Conservation (phyloP, 2,797 vertebrate genomes). For the Odontamblyopus lacepedii region DNA sequence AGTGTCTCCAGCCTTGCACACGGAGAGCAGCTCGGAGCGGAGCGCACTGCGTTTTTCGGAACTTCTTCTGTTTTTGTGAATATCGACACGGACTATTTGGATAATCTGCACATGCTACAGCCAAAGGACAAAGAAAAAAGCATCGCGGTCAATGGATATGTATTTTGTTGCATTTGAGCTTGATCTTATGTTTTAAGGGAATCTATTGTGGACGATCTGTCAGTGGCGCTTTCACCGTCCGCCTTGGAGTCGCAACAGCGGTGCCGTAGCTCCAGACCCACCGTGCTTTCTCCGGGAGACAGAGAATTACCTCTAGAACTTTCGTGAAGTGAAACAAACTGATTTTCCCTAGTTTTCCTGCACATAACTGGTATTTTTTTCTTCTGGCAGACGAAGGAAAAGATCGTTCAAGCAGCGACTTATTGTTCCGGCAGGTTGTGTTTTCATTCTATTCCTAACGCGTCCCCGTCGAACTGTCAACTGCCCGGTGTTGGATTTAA, state of each 20-base stretch:
- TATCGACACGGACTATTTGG: constrained; percentile 66
- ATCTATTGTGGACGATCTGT: constrained; percentile 81
- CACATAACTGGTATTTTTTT: constrained; percentile 50
- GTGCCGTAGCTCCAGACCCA: constrained; percentile 52
- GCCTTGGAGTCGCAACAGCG: constrained; percentile 69
- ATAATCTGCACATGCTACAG: constrained; percentile 55
- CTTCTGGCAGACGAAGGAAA: constrained; percentile 45
- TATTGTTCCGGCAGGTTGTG: constrained; percentile 69
- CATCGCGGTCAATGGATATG: constrained; percentile 63
- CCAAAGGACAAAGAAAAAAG: constrained; percentile 16
- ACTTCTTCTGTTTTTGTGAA: constrained; percentile 47
- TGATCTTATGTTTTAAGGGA: constrained; percentile 64
- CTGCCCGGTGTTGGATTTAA: constrained; percentile 68
- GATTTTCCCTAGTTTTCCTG: constrained; percentile 34
- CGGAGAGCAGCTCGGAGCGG: constrained; percentile 73
- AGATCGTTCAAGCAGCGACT: constrained; percentile 56
- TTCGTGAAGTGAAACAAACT: constrained; percentile 55
- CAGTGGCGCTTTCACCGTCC: constrained; percentile 67
- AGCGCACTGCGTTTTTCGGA: constrained; percentile 71
- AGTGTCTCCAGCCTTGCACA: constrained; percentile 71
- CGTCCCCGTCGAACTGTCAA: constrained; percentile 39
- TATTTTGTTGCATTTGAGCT: constrained; percentile 51
- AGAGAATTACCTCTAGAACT: constrained; percentile 50
- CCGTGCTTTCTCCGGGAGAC: constrained; percentile 44
- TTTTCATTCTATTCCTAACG: constrained; percentile 31